These are phyloP conservation scores for Clarias platycephalus DNA, from an alignment of 2,797 vertebrate species.

Conservation along the genomic window DNA sequence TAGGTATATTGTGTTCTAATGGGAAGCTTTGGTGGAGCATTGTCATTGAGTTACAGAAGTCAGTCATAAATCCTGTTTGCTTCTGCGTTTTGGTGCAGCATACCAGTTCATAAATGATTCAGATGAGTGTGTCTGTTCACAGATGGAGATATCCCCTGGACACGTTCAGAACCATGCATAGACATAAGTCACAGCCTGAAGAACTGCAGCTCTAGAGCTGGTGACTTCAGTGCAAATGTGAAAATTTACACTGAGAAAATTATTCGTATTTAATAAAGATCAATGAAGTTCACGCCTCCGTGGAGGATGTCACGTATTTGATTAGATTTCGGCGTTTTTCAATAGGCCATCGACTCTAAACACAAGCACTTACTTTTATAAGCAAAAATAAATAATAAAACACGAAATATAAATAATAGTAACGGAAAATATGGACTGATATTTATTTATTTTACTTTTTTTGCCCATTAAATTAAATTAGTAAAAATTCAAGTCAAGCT, in stretches of 20 bases:
- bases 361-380: neutral
- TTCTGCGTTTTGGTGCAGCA: conserved; percentile 69
- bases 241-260: neutral
- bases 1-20: conserved; percentile 52
- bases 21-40: conserved; percentile 46
- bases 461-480: neutral
- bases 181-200: conserved; percentile 13
- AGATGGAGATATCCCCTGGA: conserved; percentile 78
- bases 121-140: conserved; percentile 69
- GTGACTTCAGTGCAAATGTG: neutral
- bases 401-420: neutral
- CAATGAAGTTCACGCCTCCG: neutral
- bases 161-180: conserved; percentile 42
- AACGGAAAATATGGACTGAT: neutral
- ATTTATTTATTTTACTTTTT: neutral
- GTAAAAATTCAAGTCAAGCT: neutral
- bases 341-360: neutral
- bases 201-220: neutral
- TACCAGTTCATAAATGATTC: conserved; percentile 70
- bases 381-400: neutral
- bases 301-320: neutral
- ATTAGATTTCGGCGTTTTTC: neutral
- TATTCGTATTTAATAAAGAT: neutral
- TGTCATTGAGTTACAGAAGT: conserved; percentile 52
- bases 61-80: conserved; percentile 72